Conservation (phyloP, 2,888 invertebrate species). For the Chloroclysta siterata region DNA sequence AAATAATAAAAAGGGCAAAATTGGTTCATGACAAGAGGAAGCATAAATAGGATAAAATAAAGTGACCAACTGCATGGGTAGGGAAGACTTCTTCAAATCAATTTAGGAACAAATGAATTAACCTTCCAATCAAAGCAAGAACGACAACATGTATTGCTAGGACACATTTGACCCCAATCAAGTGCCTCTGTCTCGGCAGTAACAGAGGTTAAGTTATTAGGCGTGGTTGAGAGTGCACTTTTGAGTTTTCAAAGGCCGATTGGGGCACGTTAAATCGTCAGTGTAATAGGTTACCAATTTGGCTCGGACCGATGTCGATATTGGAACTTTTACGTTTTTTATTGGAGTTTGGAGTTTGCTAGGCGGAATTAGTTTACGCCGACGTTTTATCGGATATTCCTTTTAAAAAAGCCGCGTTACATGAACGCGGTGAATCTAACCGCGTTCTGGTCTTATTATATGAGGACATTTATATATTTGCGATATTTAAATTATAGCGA, state of each 20-base stretch:
- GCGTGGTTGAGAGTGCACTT: slow-evolving; percentile 35
- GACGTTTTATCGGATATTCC: slow-evolving; percentile 82
- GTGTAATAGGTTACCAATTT: slow-evolving; percentile 79
- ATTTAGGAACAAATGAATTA: background rate
- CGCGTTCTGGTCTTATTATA: background rate
- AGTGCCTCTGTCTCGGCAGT: background rate
- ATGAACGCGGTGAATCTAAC: background rate
- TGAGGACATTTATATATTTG: too few species aligned
- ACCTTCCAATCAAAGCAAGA: background rate
- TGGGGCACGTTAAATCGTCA: slow-evolving; percentile 65
- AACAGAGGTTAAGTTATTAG: slow-evolving; percentile 22
- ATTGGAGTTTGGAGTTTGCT: slow-evolving; percentile 77
- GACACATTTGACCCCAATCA: background rate
- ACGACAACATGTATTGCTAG: background rate
- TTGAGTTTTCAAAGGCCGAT: slow-evolving; percentile 42
- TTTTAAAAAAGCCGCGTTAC: slow-evolving; percentile 62
- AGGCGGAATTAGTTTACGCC: slow-evolving; percentile 80
- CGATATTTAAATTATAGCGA: background rate
- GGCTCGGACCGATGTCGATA: slow-evolving; percentile 66
- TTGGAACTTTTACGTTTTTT: slow-evolving; percentile 67
- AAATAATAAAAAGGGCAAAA: too few species aligned
- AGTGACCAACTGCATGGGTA: background rate
- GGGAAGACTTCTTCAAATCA: background rate
- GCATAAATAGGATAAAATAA: too few species aligned
- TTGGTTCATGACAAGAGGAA: too few species aligned